Evolutionary conservation across 1,140 invertebrate species (phyloP), one percentile per base, ranked within the genome.

Genomic region (Drosophila arizonae): DNA sequence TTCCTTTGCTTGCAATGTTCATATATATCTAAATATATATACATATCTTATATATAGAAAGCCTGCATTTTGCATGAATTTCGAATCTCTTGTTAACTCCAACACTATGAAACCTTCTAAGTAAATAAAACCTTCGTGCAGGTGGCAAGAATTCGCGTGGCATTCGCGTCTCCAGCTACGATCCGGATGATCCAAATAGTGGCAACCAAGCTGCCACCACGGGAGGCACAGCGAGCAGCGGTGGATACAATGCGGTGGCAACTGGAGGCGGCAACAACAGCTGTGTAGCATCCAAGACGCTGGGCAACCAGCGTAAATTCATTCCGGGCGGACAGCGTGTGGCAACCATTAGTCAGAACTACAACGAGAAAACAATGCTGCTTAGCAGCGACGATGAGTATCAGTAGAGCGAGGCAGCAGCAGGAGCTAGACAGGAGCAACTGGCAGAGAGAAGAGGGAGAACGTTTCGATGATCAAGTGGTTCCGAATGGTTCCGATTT

Each of bases 381-480:
- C 94, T 99, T 64, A 98, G 97, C 93, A 98, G 97, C 65, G 98
- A 99, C 92, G 98, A 99, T 92, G 98, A 99, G 93, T 98, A 98
- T 93, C 97, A 97, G 94, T 98, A 94, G 74, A 88, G 51, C 11
- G 17, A 17, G 2, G 39, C 13, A 13, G 15, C 97, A 97, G 94
- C 98, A 94, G 73, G 8, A 48, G 24, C 33, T 30, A 54, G n/a
- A 26, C 30, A 45, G 24, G 57, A 72, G 10, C 13, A 39, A 17
- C 15, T 64, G 28, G 26, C 50, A 45, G 17, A 15, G 36, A 26
- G 9, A 8, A 21, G 48, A 50, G 11, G 6, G 48, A 50, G 11
- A 4, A 15, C 11, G 15, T 17, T 17, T 46, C 15, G 10, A 17
- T 46, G 36, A 17, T 36, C 28, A 39, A 33, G n/a, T 72, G 41